Base-by-base conservation (phyloP, 1,140 invertebrate genomes). In the Drosophila saltans region DNA sequence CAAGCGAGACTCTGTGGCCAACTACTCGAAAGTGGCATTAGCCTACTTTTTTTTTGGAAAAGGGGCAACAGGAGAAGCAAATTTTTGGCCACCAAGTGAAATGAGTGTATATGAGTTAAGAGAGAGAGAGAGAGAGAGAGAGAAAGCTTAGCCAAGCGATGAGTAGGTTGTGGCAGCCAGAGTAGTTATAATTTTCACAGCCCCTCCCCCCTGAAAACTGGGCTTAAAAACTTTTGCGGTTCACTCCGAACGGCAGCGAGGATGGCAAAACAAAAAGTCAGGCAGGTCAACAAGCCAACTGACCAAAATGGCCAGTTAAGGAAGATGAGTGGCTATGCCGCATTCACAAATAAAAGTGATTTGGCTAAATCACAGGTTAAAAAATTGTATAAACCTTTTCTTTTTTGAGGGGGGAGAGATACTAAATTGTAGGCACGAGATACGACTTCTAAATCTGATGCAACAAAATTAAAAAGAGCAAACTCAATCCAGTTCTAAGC, bases 11-110 rank as follows among this genome's bases (percentile, higher is more conserved):
- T 88, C 82, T 88, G 80, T 67, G 82, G 80, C 84, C 84, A 80
- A 83, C 80, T 66, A 84, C 83, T 88, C 80, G 80, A 88, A 89
- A 88, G 80, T 88, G 80, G 83, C 80, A 88, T 88, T 88, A 88
- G 83, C 84, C 84, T 89, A 83, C 73, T 82, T 86, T 85, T 85
- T 77, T 58, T 66, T 65, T 63, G 72, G 71, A 16, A 70, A 57
- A 52, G 67, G 30, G 56, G 66, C 55, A 63, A 2, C 28, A 30
- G 57, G 48, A 58, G 24, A 52, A 52, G 45, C 45, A 70, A 66
- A 85, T 66, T 86, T 81, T 81, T 60, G 66, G 81, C 45, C 57
- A 62, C 69, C 58, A 39, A 65, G 73, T 64, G 43, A 33, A 43
- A 39, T 43, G 61, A 24, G 48, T 71, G 40, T 65, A 36, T 48